Evolutionary conservation across 2,888 invertebrate genomes (phyloP).

Genomic region (Mactromeris polynyma): DNA sequence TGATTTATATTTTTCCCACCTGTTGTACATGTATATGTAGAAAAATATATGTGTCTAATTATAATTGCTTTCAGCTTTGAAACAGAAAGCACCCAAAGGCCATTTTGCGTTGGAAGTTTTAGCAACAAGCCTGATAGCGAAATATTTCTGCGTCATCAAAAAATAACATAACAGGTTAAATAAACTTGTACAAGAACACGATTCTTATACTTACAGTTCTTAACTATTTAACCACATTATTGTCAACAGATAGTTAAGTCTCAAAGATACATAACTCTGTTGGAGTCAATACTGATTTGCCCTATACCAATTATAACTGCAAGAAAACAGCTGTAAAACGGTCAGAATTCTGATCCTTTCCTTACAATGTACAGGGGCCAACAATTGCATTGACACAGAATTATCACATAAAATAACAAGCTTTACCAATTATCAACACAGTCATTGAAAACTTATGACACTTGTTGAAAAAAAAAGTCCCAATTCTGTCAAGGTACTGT

Average conservation of each 20-base stretch:
- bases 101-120: background rate
- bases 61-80: background rate
- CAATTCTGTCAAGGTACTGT: conserved; percentile 11
- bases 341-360: conserved; percentile 14
- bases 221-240: too few species aligned
- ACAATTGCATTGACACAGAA: conserved; percentile 33
- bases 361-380: background rate
- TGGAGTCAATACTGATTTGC: background rate
- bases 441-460: conserved; percentile 31
- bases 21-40: background rate
- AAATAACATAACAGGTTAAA: too few species aligned
- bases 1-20: background rate
- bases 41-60: background rate
- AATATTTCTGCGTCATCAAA: too few species aligned
- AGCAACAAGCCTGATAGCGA: too few species aligned
- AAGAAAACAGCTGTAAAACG: conserved; percentile 22
- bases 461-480: conserved; percentile 11
- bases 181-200: too few species aligned
- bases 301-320: background rate
- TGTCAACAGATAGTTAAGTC: too few species aligned
- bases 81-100: background rate
- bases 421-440: conserved; percentile 34
- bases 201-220: too few species aligned
- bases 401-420: conserved; percentile 42
- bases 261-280: too few species aligned